Percentiles rank a stretch among this genome's conserved stretches.
These are phyloP conservation scores for Calypte anna DNA, from an alignment of 2,113 vertebrate species.

Conservation along the genomic window DNA sequence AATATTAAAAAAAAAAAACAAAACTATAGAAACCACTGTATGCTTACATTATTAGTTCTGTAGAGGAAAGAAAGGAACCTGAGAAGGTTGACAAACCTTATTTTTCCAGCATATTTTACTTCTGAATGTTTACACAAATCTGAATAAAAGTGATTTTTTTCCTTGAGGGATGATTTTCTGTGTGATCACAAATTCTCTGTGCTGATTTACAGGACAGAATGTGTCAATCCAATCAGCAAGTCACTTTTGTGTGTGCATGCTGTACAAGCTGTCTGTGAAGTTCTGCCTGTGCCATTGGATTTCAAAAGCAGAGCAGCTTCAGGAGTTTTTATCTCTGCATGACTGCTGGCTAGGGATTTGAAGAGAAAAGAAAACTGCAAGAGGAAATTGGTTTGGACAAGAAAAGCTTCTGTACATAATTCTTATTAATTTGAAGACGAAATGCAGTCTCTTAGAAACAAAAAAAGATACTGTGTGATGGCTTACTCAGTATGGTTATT, in stretches of 20 bases:
- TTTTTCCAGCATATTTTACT: constrained; percentile 4
- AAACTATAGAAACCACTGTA: background rate
- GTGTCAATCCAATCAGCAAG: constrained; percentile 55
- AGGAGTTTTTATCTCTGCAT: constrained; percentile 55
- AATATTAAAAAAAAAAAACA: background rate
- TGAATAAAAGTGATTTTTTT: background rate
- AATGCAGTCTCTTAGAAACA: constrained; percentile 33
- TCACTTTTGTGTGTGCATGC: background rate
- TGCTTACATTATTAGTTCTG: background rate
- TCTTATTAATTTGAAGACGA: constrained; percentile 64
- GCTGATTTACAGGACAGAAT: constrained; percentile 44
- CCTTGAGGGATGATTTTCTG: constrained; percentile 42
- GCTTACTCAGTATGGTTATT: constrained; percentile 29
- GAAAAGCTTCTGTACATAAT: constrained; percentile 61
- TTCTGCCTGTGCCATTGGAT: constrained; percentile 3
- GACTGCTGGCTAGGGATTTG: constrained; percentile 44
- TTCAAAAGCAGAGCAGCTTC: constrained; percentile 59
- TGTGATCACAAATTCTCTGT: constrained; percentile 55
- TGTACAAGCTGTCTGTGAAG: constrained; percentile 49
- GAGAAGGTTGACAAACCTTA: background rate
- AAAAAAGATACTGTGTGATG: background rate
- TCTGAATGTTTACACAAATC: constrained; percentile 12
- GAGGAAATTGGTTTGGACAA: constrained; percentile 54
- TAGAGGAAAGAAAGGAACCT: background rate
- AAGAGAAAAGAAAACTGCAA: constrained; percentile 48